Conservation (phyloP, 2,113 vertebrate species). For the Verasper variegatus region DNA sequence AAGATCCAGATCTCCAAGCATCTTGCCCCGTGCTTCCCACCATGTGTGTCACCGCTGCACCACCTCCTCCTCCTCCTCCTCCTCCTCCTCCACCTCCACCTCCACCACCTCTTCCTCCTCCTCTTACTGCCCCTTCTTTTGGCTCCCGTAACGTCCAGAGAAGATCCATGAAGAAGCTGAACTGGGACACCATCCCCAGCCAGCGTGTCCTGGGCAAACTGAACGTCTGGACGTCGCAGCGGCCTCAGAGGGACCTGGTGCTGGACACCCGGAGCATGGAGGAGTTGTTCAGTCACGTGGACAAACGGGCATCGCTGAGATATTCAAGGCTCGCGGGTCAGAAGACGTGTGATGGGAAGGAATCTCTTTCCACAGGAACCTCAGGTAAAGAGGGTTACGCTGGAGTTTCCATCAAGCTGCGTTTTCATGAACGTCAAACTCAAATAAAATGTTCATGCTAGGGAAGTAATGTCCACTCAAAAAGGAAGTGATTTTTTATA, state of each 20-base stretch:
- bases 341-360: conserved; percentile 58
- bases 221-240: conserved; percentile 84
- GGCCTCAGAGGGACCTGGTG: conserved; percentile 69
- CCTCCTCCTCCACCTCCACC: conserved; percentile 30
- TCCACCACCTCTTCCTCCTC: conserved; percentile 44
- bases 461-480: conserved; percentile 30
- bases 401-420: background rate
- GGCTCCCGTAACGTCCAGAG: conserved; percentile 43
- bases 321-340: conserved; percentile 19
- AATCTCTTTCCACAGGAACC: conserved; percentile 44
- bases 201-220: conserved; percentile 81
- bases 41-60: conserved; percentile 17
- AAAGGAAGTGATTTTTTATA: conserved; percentile 46
- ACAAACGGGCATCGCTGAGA: conserved; percentile 54
- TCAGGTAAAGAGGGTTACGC: conserved; percentile 53
- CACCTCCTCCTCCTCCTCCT: conserved; percentile 28
- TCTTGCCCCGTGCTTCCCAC: conserved; percentile 1
- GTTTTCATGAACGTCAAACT: background rate
- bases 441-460: background rate
- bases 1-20: conserved; percentile 20
- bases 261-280: conserved; percentile 85
- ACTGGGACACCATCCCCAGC: conserved; percentile 86
- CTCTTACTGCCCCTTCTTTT: conserved; percentile 7
- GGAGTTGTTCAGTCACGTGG: conserved; percentile 83
- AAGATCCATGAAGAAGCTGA: conserved; percentile 84